Base-by-base conservation (phyloP, 2,113 vertebrate species). In the Xiphophorus couchianus region DNA sequence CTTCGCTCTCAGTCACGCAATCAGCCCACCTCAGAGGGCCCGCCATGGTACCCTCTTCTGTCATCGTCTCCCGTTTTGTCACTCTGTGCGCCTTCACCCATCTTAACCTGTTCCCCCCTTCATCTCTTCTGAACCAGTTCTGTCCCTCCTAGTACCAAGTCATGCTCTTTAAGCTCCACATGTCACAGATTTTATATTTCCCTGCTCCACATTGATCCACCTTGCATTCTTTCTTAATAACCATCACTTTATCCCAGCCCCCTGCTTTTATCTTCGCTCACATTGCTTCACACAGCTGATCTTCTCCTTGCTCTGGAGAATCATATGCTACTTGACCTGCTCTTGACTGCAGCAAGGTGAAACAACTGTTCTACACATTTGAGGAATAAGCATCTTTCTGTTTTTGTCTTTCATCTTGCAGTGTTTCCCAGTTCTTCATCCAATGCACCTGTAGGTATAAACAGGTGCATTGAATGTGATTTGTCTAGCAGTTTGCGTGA, bases 1-100 rank as follows among this genome's bases (percentile, higher is more conserved):
- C 94, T 93, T 90, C 92, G 70, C 89, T 87, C 88, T 88, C 92
- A 92, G 94, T 93, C 94, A 94, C 91, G 89, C 93, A 86, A 93
- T 82, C 83, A 78, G 62, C 87, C 84, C 83, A 73, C 76, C 71
- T 64, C 83, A 31, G 79, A 78, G 82, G 89, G 78, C 82, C 79
- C 83, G 29, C 39, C 75, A 22, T 12, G 22, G 74, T 81, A 74
- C 72, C 84, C 68, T 58, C 78, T 77, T 62, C 84, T 80, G 75
- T 83, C 87, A 75, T 78, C 77, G 69, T 68, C 68, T 77, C 77
- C 77, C 77, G 73, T 58, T 69, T 80, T 73, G 79, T 85, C 89
- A 82, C 81, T 81, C 76, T 69, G 71, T 74, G 51, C 61, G 63
- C 69, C 44, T 80, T 69, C 76, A 51, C 76, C 85, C 71, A 69